Base-by-base conservation (phyloP, 2,797 vertebrate species). In the Enteromius fasciolatus region DNA sequence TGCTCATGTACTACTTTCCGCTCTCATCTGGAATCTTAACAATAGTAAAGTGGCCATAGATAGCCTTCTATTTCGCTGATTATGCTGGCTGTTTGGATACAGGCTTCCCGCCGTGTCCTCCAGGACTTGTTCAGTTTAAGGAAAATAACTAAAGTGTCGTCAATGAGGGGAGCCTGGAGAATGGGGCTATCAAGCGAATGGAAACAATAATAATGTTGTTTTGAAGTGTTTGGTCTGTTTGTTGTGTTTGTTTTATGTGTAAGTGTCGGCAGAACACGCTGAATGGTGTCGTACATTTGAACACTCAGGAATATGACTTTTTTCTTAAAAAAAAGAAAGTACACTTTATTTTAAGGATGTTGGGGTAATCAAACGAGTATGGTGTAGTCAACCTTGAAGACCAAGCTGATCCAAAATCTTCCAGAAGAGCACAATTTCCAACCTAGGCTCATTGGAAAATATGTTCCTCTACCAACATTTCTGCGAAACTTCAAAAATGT, bases 31-130 rank as follows among this genome's bases (percentile, higher is more conserved):
- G 86, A 92, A 84, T 86, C 83, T 86, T 86, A 88, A 83, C 89
- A 90, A 91, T 87, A 87, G 17, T 67, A 85, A 81, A 77, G 84
- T 90, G 91, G 91, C 91, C 88, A 84, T 90, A 89, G 89, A 75
- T 89, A 77, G 75, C 86, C 90, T 89, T 90, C 92, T 90, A 92
- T 91, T 92, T 91, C 83, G 76, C 90, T 91, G 91, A 95, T 94
- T 92, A 91, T 87, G 86, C 83, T 87, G 89, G 91, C 91, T 94
- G 92, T 94, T 95, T 95, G 93, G 90, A 92, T 90, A 93, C 91
- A 88, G 87, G 79, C 85, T 57, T 86, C 90, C 87, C 76, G 80
- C 87, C 90, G 89, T 83, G 90, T 75, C 88, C 89, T 89, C 88
- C 86, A 88, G 91, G 91, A 88, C 90, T 90, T 86, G 83, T 78